Conservation (phyloP, 1,140 invertebrate species). For the Drosophila lini region DNA sequence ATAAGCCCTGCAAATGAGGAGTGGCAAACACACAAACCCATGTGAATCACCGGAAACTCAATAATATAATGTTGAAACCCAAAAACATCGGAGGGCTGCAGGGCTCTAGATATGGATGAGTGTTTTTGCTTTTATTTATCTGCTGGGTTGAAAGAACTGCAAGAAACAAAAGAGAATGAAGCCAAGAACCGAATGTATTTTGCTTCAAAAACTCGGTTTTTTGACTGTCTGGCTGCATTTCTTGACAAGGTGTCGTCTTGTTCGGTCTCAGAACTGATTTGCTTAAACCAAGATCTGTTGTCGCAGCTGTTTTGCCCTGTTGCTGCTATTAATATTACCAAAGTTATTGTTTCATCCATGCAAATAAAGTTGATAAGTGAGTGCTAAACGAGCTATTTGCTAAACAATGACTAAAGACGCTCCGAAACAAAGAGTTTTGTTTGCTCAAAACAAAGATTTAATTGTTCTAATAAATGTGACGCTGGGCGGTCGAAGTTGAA, state of each 20-base stretch:
- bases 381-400: slow-evolving; percentile 28
- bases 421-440: slow-evolving; percentile 17
- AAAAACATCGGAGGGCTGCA: slow-evolving; percentile 6
- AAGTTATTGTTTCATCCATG: slow-evolving; percentile 2
- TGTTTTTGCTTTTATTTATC: not conserved
- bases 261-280: slow-evolving; percentile 12
- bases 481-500: not conserved
- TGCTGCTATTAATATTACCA: slow-evolving; percentile 1
- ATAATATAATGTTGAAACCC: not conserved
- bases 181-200: not conserved
- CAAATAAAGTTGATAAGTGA: slow-evolving; percentile 38
- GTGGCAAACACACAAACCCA: not conserved
- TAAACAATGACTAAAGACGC: slow-evolving; percentile 19
- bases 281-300: slow-evolving; percentile 1
- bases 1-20: slow-evolving; percentile 7
- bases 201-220: slow-evolving; percentile 26
- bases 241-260: slow-evolving; percentile 3
- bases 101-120: not conserved
- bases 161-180: slow-evolving; percentile 7
- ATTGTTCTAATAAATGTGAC: slow-evolving; percentile 19
- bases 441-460: slow-evolving; percentile 8
- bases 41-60: slow-evolving; percentile 37
- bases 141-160: slow-evolving; percentile 2
- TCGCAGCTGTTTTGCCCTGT: slow-evolving; percentile 20
- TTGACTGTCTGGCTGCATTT: slow-evolving; percentile 19